phyloP scores from a whole-genome alignment of 2,797 vertebrate genomes.

The Anguilla pacifica region DNA sequence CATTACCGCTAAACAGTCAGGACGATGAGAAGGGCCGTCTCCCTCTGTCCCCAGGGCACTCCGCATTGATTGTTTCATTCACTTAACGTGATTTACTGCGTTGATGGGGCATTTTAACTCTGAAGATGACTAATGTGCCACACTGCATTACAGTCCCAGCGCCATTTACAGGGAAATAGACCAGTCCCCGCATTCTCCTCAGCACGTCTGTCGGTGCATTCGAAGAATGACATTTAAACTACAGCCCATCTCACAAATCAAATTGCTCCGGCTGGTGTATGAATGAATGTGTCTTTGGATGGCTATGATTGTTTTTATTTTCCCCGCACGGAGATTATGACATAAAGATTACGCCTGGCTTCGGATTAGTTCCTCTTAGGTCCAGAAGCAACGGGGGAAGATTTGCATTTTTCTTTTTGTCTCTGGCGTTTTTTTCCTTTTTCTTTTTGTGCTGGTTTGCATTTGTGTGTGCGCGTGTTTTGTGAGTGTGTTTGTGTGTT shows the following conservation, averaged over 20 bases:
- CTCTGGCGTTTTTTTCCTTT: not conserved
- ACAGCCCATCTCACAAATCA: not conserved
- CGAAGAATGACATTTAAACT: conserved; percentile 3
- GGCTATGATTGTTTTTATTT: not conserved
- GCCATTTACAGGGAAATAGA: not conserved
- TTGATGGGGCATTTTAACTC: conserved; percentile 14
- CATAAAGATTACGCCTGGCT: not conserved
- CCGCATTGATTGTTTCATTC: conserved; percentile 11
- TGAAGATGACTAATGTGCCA: not conserved
- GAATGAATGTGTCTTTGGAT: not conserved
- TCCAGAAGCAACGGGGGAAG: not conserved
- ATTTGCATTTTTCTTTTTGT: not conserved
- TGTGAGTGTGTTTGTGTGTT: not conserved
- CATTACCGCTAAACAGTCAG: not conserved
- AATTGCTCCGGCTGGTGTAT: not conserved
- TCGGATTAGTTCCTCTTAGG: not conserved
- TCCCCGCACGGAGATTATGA: not conserved
- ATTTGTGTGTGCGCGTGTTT: conserved; percentile 17
- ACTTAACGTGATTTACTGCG: conserved; percentile 6
- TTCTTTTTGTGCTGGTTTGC: not conserved
- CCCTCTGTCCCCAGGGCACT: not conserved
- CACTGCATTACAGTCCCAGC: conserved; percentile 32
- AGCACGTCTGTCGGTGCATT: not conserved
- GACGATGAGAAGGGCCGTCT: not conserved
- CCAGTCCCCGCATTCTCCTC: not conserved